Evolutionary conservation across 2,888 invertebrate genomes (phyloP), one percentile per base, ranked within the genome.

Genomic region (Unio delphinus): DNA sequence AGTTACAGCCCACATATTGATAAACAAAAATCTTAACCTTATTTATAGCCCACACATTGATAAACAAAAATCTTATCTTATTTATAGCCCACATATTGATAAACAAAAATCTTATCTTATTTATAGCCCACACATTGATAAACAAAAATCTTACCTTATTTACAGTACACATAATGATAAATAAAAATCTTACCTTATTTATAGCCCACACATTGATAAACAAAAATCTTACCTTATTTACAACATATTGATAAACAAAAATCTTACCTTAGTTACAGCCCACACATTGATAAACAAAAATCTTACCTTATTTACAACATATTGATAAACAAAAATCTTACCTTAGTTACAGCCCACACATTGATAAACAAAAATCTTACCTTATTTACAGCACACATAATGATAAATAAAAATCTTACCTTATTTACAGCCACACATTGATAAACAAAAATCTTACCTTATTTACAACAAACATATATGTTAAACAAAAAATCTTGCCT

Each of bases 51-150:
- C 17, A 28, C 28, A 28, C 4, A 28, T 3, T 28, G 28, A 28
- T 28, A 28, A 4, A 34, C 3, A 7, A 34, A 34, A 11, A 1
- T n/a, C 62, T 64, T 70, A 79, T 76, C 66, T 67, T 66, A 63
- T 79, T 79, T 18, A 65, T 59, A 7, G 74, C 76, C 72, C 69
- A 73, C 58, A 79, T 70, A 55, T 67, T 71, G 54, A 79, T 68
- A 55, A 60, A 79, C 5, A 79, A 28, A 28, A 3, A 28, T 28
- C 28, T 28, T 28, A 28, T 4, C 28, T 28, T 28, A 28, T 28
- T 28, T 2, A 61, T 3, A n/a, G 26, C 20, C 3, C 17, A 28
- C 28, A 28, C 4, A 28, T 3, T 28, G 28, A 28, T 28, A 28
- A 4, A 34, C 3, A 7, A 34, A 34, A 11, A 1, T n/a, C 62